phyloP scores from a whole-genome alignment of 2,797 vertebrate species.

The Etheostoma perlongum region DNA sequence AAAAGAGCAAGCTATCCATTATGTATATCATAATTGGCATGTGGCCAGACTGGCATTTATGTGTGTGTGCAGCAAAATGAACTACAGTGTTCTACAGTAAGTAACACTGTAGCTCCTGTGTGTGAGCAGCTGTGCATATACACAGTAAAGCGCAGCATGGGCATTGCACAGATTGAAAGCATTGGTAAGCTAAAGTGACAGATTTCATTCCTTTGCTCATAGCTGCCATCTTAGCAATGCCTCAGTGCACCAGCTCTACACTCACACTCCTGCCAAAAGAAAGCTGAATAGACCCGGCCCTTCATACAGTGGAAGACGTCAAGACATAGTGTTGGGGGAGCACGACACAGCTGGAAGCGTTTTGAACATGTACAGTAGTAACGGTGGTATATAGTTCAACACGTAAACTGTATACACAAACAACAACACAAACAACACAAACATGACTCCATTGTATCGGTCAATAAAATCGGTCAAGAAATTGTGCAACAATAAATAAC shows the following conservation, averaged over 20 bases:
- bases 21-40: slow-evolving; percentile 50
- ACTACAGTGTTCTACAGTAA: background rate
- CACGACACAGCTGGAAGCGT: slow-evolving; percentile 29
- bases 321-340: slow-evolving; percentile 1
- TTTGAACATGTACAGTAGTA: slow-evolving; percentile 26
- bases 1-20: slow-evolving; percentile 43
- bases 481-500: slow-evolving; percentile 34
- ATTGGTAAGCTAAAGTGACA: slow-evolving; percentile 80
- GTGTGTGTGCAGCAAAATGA: slow-evolving; percentile 4
- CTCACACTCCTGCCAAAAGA: slow-evolving; percentile 50
- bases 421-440: slow-evolving; percentile 2
- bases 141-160: slow-evolving; percentile 33
- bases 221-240: slow-evolving; percentile 82
- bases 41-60: slow-evolving; percentile 33
- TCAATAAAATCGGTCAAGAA: slow-evolving; percentile 8
- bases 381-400: slow-evolving; percentile 45
- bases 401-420: background rate
- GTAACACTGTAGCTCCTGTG: slow-evolving; percentile 32
- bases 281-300: slow-evolving; percentile 56
- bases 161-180: slow-evolving; percentile 67
- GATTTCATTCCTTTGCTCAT: slow-evolving; percentile 79
- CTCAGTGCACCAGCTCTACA: slow-evolving; percentile 57
- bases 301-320: slow-evolving; percentile 47
- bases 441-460: slow-evolving; percentile 2
- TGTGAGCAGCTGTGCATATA: slow-evolving; percentile 32